Percentiles rank a stretch among this genome's conserved stretches.
Evolutionary conservation across 2,113 vertebrate genomes (phyloP).

Genomic region (Proterorhinus semilunaris): DNA sequence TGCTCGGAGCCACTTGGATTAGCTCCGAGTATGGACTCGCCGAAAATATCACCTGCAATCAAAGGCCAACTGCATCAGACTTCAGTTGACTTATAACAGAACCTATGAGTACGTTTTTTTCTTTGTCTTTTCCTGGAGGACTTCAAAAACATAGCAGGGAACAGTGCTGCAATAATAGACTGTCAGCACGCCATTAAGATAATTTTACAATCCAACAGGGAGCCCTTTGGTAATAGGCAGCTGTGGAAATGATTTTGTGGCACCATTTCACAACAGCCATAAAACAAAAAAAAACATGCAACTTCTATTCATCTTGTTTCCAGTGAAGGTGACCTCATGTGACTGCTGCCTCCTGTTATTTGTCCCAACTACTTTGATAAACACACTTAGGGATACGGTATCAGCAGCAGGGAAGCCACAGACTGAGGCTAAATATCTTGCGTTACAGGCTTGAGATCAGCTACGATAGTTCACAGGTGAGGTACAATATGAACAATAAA

Average conservation of each 20-base stretch:
- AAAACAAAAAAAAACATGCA: conserved; percentile 3
- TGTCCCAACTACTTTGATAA: background rate
- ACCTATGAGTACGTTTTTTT: background rate
- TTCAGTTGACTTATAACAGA: background rate
- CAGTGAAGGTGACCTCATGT: conserved; percentile 1
- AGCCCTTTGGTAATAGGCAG: conserved; percentile 4
- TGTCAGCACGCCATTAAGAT: background rate
- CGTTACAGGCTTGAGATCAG: background rate
- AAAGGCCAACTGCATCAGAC: conserved; percentile 10
- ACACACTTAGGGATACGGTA: background rate
- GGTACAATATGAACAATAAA: too few species aligned
- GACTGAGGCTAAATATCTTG: background rate
- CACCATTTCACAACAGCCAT: background rate
- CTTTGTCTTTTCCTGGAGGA: conserved; percentile 2
- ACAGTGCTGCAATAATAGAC: background rate
- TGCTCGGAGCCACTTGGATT: conserved; percentile 78
- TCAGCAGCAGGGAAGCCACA: background rate
- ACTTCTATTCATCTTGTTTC: conserved; percentile 1
- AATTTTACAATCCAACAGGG: background rate
- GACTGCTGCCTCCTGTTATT: background rate
- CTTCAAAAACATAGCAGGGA: background rate
- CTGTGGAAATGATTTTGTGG: background rate
- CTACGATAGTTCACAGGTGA: too few species aligned
- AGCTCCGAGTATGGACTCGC: conserved; percentile 95
- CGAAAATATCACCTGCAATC: conserved; percentile 87